Percentiles rank a stretch among this genome's conserved stretches.
Conservation (phyloP, 2,113 vertebrate genomes). For the Arenaria interpres region DNA sequence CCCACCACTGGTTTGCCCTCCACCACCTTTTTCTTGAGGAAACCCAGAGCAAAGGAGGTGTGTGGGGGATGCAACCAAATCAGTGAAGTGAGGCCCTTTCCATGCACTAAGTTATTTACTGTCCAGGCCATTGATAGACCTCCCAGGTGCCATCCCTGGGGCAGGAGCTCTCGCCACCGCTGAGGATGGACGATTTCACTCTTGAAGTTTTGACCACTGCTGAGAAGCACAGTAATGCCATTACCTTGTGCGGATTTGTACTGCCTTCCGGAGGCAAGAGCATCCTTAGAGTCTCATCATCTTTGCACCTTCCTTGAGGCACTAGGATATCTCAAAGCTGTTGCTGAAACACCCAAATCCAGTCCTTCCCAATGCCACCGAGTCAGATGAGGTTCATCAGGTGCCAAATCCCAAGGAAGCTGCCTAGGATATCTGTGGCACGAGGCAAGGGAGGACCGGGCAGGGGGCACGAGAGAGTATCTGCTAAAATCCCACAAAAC, state of each 20-base stretch:
- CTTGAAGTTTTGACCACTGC: not conserved
- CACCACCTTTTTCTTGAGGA: not conserved
- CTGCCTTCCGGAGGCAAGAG: not conserved
- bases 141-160: not conserved
- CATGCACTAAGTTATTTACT: not conserved
- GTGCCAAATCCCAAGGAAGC: slow-evolving; percentile 44
- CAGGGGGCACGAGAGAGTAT: not conserved
- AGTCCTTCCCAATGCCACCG: not conserved
- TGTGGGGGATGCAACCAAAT: not conserved
- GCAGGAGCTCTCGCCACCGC: not conserved
- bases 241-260: not conserved
- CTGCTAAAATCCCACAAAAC: slow-evolving; percentile 36
- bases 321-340: not conserved
- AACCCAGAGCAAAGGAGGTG: not conserved
- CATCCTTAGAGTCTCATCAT: not conserved
- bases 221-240: not conserved
- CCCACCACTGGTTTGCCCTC: not conserved
- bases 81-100: not conserved
- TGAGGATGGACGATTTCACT: not conserved
- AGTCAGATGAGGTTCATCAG: not conserved
- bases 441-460: not conserved
- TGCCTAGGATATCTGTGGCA: not conserved
- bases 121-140: not conserved
- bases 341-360: not conserved
- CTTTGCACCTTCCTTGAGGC: slow-evolving; percentile 7